phyloP scores from a whole-genome alignment of 2,113 vertebrate species.

The Thinocorus orbignyianus region DNA sequence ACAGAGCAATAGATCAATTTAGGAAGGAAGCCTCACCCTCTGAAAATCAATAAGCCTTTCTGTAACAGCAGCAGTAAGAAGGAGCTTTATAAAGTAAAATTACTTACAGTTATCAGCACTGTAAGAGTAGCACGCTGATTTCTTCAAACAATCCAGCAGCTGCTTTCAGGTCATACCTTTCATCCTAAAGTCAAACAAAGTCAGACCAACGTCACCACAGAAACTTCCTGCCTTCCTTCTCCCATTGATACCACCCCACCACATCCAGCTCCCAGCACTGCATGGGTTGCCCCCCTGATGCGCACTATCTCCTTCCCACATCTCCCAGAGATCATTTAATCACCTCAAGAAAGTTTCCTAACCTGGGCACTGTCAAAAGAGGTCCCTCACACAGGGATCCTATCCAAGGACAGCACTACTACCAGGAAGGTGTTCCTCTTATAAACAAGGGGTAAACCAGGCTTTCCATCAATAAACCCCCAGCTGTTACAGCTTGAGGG shows the following conservation, averaged over 20 bases:
- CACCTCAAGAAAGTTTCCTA: neutral
- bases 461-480: neutral
- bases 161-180: neutral
- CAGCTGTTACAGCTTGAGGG: neutral
- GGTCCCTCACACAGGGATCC: accelerated
- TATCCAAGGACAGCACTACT: neutral
- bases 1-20: neutral
- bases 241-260: too few species aligned
- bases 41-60: neutral
- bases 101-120: neutral
- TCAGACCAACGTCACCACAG: neutral
- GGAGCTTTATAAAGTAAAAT: neutral
- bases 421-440: neutral
- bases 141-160: neutral
- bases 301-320: neutral
- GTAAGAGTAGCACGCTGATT: neutral
- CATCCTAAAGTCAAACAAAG: neutral
- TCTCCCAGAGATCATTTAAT: neutral
- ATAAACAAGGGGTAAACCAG: neutral
- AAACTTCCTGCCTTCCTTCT: neutral
- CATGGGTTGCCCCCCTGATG: accelerated
- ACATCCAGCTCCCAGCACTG: neutral
- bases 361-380: neutral
- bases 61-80: neutral
- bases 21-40: neutral